Base-by-base conservation (phyloP, 2,888 invertebrate species). In the Cosmia pyralina region DNA sequence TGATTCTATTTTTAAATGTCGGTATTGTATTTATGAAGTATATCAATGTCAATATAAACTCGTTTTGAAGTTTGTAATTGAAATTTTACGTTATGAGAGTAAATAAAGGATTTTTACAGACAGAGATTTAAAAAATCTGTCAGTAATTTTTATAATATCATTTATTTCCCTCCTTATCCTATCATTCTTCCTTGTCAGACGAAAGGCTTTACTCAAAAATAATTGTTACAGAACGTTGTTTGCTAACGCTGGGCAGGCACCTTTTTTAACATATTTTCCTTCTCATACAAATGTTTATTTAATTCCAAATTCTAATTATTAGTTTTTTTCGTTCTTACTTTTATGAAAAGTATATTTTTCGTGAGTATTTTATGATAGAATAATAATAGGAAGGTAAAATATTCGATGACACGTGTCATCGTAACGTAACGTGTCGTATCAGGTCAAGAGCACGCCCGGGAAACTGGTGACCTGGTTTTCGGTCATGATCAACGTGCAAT, bases 401-500 rank as follows among this genome's bases (percentile, higher is more conserved):
- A 0, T n/a, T 44, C 8, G n/a, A n/a, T n/a, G 38, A 38, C 2
- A 38, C 38, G 6, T 38, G 38, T 38, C 38, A 38, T 38, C 38
- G 38, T 4, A 4, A 38, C 38, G 4, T 38, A 6, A 38, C 0
- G 38, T 38, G 4, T 38, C n/a, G 4, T 64, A 22, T 11, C 57
- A 48, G 88, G 89, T 88, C 88, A 89, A 88, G 86, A 81, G 85
- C 87, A 76, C 41, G 55, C 86, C 86, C 85, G 83, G 84, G 69
- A 2, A n/a, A 52, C 34, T 57, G 53, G 10, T 87, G 88, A 87
- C 90, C 89, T 77, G 85, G 53, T 89, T 90, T 79, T 81, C 82
- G 91, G 90, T 90, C 91, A 91, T 84, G 90, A 90, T 82, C 90
- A 90, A 71, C 63, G 4, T 44, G 50, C 13, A 60, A 6, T 34